Percentiles rank a stretch among this genome's conserved stretches.
Evolutionary conservation across 2,113 vertebrate genomes (phyloP).

Genomic region (Periophthalmus modestus): DNA sequence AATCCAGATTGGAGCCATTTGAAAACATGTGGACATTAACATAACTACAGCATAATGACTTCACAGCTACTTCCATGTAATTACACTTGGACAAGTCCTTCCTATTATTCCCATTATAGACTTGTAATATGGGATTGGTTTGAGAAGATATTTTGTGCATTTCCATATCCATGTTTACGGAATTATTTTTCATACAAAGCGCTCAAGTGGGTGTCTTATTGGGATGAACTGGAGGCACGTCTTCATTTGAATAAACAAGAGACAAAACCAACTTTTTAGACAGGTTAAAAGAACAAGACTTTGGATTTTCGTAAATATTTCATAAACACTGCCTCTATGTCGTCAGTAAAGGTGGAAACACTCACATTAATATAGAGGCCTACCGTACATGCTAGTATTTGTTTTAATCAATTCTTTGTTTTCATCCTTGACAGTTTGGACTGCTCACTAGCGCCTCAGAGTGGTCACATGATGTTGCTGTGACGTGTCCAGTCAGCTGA

Average conservation of each 20-base stretch:
- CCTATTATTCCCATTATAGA: conserved; percentile 5
- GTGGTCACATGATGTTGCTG: too few relatives aligned
- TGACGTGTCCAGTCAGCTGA: too few relatives aligned
- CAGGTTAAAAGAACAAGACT: too few relatives aligned
- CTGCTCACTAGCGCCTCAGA: too few relatives aligned
- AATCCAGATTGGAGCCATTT: conserved; percentile 41
- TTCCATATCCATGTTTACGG: conserved; percentile 4
- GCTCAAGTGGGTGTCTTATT: not conserved
- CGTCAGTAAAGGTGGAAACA: too few relatives aligned
- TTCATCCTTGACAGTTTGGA: too few relatives aligned
- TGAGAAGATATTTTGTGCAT: not conserved
- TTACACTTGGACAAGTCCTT: not conserved
- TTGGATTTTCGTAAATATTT: too few relatives aligned
- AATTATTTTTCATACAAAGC: not conserved
- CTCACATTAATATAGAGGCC: too few relatives aligned
- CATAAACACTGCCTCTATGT: too few relatives aligned
- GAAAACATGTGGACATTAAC: conserved; percentile 35
- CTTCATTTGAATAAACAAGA: not conserved
- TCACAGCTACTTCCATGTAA: conserved; percentile 20
- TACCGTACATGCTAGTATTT: too few relatives aligned
- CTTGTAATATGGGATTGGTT: not conserved
- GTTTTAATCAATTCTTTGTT: too few relatives aligned
- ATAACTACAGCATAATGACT: conserved; percentile 47
- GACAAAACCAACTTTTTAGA: not conserved
- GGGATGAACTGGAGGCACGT: not conserved